Base-by-base conservation (phyloP, 2,113 vertebrate species). In the Pitta sordida region DNA sequence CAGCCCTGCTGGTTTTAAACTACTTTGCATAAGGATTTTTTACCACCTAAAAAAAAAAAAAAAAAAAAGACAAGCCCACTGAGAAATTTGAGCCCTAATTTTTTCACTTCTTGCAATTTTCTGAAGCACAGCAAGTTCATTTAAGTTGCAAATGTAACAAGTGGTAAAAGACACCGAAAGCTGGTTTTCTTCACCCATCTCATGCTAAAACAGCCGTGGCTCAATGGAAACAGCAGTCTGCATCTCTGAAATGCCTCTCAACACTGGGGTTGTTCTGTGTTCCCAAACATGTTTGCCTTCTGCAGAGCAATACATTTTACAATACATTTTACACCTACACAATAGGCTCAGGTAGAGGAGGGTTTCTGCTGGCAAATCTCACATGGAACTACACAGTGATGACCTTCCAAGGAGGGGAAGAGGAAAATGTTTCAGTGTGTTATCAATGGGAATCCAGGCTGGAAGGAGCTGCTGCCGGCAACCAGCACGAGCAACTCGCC, bases 281-380 rank as follows among this genome's bases (percentile, higher is more conserved):
- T 96, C 96, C 95, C 96, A 95, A 96, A 96, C 94, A 92, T 5
- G 52, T 68, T 26, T 87, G 85, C 71, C 37, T 84, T 91, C 88
- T 91, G 76, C 84, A 92, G 95, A 94, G 71, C 52, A 85, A 87
- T 34, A 82, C 91, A 94, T 65, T 97, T 95, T n/a, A n/a, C n/a
- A n/a, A n/a, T n/a, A n/a, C n/a, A n/a, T n/a, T n/a, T 86, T 52
- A 90, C 81, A 86, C 52, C 81, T 83, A 60, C 87, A 86, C 5
- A 75, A 93, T 52, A 88, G 29, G 67, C 36, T 85, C 10, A 58
- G 48, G 26, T 37, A 23, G 53, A 90, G 86, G 90, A 89, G 90
- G 92, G 87, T 93, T 88, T 88, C 34, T 59, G 26, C 91, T 52
- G 69, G 88, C 7, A 62, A 83, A 90, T 93, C 60, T 91, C 39